Evolutionary conservation across 1,140 invertebrate genomes (phyloP).

Genomic region (Neodiprion virginianus): DNA sequence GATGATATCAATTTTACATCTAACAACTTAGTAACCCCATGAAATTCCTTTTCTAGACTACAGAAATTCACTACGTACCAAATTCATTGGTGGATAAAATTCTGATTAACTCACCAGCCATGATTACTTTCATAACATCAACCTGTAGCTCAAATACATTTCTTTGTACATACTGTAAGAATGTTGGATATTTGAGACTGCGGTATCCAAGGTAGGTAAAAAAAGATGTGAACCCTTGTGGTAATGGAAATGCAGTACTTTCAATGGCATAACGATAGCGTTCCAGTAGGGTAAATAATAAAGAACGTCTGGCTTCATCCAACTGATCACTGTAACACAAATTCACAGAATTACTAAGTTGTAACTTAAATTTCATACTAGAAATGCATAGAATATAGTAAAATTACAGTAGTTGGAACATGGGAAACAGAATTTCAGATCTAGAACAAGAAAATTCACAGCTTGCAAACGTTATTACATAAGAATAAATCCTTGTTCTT

Average conservation of each 20-base stretch:
- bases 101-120: constrained; percentile 68
- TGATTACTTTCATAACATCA: constrained; percentile 84
- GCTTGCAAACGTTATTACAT: constrained; percentile 66
- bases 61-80: neutral
- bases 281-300: constrained; percentile 77
- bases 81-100: constrained; percentile 11
- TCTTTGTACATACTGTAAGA: constrained; percentile 80
- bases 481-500: constrained; percentile 77
- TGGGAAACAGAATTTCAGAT: neutral
- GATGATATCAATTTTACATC: constrained; percentile 14
- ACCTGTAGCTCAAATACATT: constrained; percentile 86
- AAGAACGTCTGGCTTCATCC: constrained; percentile 68
- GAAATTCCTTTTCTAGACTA: too few species aligned
- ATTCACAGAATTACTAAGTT: constrained; percentile 13
- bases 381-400: constrained; percentile 30
- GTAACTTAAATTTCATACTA: constrained; percentile 25
- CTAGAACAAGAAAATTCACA: constrained; percentile 11
- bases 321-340: constrained; percentile 72
- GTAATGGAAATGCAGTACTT: constrained; percentile 81
- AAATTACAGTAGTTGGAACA: neutral
- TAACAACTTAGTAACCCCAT: constrained; percentile 1
- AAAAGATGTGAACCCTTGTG: constrained; percentile 86
- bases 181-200: constrained; percentile 75
- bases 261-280: constrained; percentile 80
- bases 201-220: constrained; percentile 85